Percentiles rank a stretch among this genome's conserved stretches.
Evolutionary conservation across 2,888 invertebrate species (phyloP).

Genomic region (Callyntrura guangdongensis): DNA sequence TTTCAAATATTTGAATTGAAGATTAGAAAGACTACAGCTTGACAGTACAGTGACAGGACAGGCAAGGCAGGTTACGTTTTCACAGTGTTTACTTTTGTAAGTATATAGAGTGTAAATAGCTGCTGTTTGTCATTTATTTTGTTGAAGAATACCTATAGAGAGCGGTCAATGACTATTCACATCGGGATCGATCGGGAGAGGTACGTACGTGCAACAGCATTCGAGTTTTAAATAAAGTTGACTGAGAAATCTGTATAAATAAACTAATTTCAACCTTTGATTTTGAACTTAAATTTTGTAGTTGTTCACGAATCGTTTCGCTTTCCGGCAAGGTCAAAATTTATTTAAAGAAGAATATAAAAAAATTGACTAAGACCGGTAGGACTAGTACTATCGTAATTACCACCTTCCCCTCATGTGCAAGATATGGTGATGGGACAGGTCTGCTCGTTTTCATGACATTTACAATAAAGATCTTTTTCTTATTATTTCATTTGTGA

Average conservation of each 20-base stretch:
- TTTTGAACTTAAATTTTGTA: background rate
- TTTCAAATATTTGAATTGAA: background rate
- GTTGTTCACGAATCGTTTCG: background rate
- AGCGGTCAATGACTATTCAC: constrained; percentile 16
- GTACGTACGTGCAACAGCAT: background rate
- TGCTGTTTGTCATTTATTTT: background rate
- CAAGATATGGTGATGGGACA: constrained; percentile 74
- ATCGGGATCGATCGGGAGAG: background rate
- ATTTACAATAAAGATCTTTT: constrained; percentile 3
- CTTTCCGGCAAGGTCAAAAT: background rate
- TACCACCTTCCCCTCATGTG: constrained; percentile 20
- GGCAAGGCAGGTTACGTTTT: background rate
- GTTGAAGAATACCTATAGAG: no score
- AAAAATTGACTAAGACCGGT: background rate
- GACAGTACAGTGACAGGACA: no score
- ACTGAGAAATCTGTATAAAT: no score
- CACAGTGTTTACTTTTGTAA: background rate
- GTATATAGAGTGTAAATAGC: background rate
- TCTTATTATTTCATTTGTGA: background rate
- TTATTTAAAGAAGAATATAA: background rate
- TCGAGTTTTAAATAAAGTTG: no score
- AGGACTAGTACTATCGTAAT: background rate
- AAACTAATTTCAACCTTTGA: background rate
- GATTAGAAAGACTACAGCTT: background rate
- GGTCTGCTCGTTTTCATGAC: constrained; percentile 58